A percentile compares a stretch with the other conserved stretches of the same genome.
Conservation (phyloP, 2,797 vertebrate genomes). For the Euphonia xanthogaster region DNA sequence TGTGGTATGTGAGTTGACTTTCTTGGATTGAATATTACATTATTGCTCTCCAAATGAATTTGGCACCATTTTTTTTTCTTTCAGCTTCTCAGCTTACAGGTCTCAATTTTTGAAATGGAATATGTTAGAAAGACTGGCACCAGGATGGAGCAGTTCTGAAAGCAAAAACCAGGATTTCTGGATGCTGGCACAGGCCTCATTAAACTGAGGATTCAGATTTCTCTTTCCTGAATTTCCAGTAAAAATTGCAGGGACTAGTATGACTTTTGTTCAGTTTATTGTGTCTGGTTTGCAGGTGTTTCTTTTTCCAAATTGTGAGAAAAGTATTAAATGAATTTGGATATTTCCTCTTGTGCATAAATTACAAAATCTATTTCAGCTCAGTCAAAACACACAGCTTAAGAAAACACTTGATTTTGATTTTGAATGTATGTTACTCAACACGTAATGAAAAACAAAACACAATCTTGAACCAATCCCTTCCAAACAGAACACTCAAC, state of each 20-base stretch:
- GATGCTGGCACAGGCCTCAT: not conserved
- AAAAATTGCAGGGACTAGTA: not conserved
- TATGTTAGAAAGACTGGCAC: not conserved
- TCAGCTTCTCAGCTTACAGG: not conserved
- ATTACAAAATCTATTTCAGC: slow-evolving; percentile 33
- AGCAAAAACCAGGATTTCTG: not conserved
- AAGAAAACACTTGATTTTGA: slow-evolving; percentile 63
- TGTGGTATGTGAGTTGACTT: not conserved
- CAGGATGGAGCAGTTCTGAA: not conserved
- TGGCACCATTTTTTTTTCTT: not conserved
- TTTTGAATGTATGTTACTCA: slow-evolving; percentile 63
- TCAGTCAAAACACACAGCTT: slow-evolving; percentile 52
- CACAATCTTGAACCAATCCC: slow-evolving; percentile 17
- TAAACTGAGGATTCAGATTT: not conserved
- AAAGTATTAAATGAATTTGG: slow-evolving; percentile 6
- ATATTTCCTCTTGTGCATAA: slow-evolving; percentile 14
- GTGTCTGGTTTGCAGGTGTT: not conserved
- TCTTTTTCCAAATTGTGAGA: not conserved
- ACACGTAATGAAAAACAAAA: slow-evolving; percentile 56
- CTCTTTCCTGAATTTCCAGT: not conserved
- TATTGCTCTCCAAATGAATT: not conserved
- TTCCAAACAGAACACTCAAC: slow-evolving; percentile 47
- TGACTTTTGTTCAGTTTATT: not conserved
- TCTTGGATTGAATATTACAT: not conserved
- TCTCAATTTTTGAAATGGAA: not conserved